Base-by-base conservation (phyloP, 2,888 invertebrate genomes). In the Anthrax anthrax region DNA sequence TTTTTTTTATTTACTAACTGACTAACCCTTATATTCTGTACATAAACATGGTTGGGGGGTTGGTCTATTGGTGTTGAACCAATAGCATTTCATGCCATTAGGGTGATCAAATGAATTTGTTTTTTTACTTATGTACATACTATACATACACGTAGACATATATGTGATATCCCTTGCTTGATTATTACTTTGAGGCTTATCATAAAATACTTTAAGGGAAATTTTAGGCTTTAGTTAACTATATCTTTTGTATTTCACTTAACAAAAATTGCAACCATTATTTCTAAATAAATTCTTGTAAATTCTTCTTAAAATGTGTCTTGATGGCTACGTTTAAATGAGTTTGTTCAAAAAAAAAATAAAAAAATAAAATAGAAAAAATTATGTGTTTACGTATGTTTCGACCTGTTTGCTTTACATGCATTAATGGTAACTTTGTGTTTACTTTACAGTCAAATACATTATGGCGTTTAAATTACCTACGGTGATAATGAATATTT, bases 101-200 rank as follows among this genome's bases (percentile, higher is more conserved):
- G 43, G 51, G 52, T 56, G 60, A 60, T 60, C 59, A 59, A 60
- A 57, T 52, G 49, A 54, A 55, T 57, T 57, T 54, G n/a, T n/a
- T n/a, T n/a, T n/a, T n/a, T n/a, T n/a, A n/a, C 42, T 38, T 12
- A 42, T 46, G 32, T 46, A 37, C 42, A 37, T 46, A 37, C 46
- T 27, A 41, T 46, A 38, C 42, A 17, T 6, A 8, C 8, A 23
- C 23, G n/a, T n/a, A n/a, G n/a, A n/a, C n/a, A n/a, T n/a, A n/a
- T n/a, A n/a, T n/a, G n/a, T n/a, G n/a, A n/a, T n/a, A n/a, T n/a
- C n/a, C 13, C 12, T 32, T 32, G 43, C 49, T 50, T 47, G 49
- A 41, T 51, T 48, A 45, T 55, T 54, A 54, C 54, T 55, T 51
- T 32, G 44, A 47, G 55, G 55, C 56, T 57, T 57, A 57, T 56